These are phyloP conservation scores for Drosophila melanogaster DNA, from an alignment of 1,140 invertebrate species.

Conservation along the genomic window DNA sequence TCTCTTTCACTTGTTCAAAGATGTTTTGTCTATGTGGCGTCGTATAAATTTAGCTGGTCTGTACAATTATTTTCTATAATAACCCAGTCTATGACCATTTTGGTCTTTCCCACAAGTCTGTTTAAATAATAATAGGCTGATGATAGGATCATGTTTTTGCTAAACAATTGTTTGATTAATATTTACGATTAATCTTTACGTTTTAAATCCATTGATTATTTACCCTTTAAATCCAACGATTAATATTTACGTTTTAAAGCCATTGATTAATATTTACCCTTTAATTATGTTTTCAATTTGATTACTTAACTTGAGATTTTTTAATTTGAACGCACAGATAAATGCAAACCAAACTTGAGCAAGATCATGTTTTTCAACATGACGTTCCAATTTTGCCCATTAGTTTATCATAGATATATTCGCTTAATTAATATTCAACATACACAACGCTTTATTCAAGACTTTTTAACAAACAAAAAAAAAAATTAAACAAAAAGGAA, in stretches of 20 bases:
- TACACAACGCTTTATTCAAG: not conserved
- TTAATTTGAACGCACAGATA: not conserved
- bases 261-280: not conserved
- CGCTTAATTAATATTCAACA: not conserved
- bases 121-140: not conserved
- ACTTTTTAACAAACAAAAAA: not conserved
- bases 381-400: not conserved
- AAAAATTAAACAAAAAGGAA: not conserved
- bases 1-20: conserved; percentile 29
- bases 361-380: too few species aligned
- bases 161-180: not conserved
- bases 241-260: not conserved
- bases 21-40: not conserved
- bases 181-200: not conserved
- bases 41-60: conserved; percentile 7
- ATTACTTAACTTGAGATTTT: not conserved
- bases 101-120: not conserved
- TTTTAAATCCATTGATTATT: not conserved
- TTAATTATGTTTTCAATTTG: not conserved
- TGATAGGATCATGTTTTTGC: not conserved
- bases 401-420: not conserved
- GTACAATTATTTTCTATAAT: not conserved
- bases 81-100: not conserved
- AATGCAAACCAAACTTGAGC: not conserved
- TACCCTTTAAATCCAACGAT: too few species aligned